Percentiles rank a stretch among this genome's conserved stretches.
These are phyloP conservation scores for Drosophila equinoxialis DNA, from an alignment of 1,140 invertebrate species.

Conservation along the genomic window DNA sequence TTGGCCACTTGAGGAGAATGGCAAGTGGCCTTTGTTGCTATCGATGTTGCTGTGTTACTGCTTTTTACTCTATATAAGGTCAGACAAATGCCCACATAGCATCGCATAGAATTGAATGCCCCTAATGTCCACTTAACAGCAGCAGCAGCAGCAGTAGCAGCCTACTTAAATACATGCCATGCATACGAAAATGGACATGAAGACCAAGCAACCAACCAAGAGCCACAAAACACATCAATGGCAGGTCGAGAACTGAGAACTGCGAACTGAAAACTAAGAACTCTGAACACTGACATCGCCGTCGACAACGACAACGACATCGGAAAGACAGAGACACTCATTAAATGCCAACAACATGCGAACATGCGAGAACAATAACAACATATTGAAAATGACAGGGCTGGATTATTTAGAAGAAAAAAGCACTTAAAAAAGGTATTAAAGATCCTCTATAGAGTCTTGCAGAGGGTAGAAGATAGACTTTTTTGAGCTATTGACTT, in stretches of 20 bases:
- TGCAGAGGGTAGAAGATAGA: no score
- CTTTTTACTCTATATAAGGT: slow-evolving; percentile 72
- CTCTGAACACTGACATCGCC: slow-evolving; percentile 15
- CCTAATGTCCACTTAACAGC: slow-evolving; percentile 75
- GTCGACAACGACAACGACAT: neutral
- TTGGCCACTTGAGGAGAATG: slow-evolving; percentile 46
- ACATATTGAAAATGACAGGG: neutral
- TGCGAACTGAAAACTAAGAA: slow-evolving; percentile 6
- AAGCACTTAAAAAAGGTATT: no score
- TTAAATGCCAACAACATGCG: slow-evolving; percentile 73
- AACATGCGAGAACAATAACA: slow-evolving; percentile 27
- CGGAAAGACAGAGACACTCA: slow-evolving; percentile 34
- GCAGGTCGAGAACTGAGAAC: slow-evolving; percentile 24
- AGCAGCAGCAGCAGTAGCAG: slow-evolving; percentile 28
- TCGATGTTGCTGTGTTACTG: slow-evolving; percentile 40
- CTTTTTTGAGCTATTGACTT: no score
- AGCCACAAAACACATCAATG: slow-evolving; percentile 55
- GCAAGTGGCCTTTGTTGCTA: slow-evolving; percentile 63
- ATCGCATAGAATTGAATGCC: slow-evolving; percentile 55
- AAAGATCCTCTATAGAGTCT: no score
- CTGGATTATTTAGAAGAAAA: neutral
- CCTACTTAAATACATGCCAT: slow-evolving; percentile 75
- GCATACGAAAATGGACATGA: slow-evolving; percentile 63
- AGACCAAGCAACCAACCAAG: slow-evolving; percentile 17
- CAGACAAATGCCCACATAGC: slow-evolving; percentile 67